These are phyloP conservation scores for Oreocharis arfaki DNA, from an alignment of 2,113 vertebrate genomes.

Conservation along the genomic window DNA sequence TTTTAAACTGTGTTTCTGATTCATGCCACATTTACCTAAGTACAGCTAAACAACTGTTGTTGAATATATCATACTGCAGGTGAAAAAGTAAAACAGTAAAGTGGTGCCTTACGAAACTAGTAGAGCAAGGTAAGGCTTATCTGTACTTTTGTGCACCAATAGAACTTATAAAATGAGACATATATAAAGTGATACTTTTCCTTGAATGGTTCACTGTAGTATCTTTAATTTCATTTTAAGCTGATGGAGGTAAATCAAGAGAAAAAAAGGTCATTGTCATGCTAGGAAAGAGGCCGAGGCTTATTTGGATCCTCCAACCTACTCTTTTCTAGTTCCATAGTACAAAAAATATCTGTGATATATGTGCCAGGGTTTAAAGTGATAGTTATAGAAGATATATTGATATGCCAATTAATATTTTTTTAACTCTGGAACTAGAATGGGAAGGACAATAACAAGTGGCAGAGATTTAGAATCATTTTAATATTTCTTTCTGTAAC, in stretches of 20 bases:
- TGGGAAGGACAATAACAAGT: not conserved
- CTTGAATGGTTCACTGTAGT: not conserved
- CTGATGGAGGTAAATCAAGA: not conserved
- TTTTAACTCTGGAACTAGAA: not conserved
- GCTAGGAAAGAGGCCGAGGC: not conserved
- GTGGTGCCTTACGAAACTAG: not conserved
- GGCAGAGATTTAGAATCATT: not conserved
- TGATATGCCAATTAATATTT: not conserved
- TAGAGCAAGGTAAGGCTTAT: not conserved
- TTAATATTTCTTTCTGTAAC: not conserved
- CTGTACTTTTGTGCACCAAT: not conserved
- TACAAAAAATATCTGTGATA: not conserved
- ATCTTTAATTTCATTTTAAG: not conserved
- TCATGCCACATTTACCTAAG: not conserved
- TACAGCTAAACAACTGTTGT: not conserved
- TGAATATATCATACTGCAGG: not conserved
- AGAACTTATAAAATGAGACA: not conserved
- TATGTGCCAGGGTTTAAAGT: not conserved
- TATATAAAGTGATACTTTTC: not conserved
- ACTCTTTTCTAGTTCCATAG: not conserved
- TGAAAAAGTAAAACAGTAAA: not conserved
- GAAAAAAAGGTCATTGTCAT: not conserved
- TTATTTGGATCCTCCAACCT: not conserved
- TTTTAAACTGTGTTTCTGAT: not conserved
- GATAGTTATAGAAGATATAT: not conserved